Conservation (phyloP, 2,888 invertebrate genomes). For the Venusia cambrica region DNA sequence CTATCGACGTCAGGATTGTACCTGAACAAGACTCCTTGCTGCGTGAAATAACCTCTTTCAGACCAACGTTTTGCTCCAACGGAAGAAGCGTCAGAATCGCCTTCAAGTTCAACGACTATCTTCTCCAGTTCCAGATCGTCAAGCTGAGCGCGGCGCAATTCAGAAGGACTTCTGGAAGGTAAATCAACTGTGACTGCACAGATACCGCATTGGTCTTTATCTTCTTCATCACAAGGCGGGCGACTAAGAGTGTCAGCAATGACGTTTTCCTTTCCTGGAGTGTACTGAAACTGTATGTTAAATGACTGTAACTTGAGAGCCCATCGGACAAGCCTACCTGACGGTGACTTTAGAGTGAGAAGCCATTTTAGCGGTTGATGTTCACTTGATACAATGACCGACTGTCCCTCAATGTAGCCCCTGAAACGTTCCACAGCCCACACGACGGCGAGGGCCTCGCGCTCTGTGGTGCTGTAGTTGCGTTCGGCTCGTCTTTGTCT, state of each 20-base stretch:
- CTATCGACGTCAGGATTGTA: too few relatives aligned
- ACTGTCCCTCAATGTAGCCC: conserved; percentile 47
- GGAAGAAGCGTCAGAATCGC: too few relatives aligned
- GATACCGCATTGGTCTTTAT: too few relatives aligned
- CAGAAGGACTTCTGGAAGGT: too few relatives aligned
- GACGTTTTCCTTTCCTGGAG: conserved; percentile 42
- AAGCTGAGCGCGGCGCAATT: too few relatives aligned
- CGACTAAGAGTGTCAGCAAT: conserved; percentile 41
- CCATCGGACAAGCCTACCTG: conserved; percentile 58
- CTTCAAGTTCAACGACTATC: too few relatives aligned
- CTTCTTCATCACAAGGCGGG: conserved; percentile 10
- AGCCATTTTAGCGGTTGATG: conserved; percentile 63
- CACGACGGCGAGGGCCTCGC: conserved; percentile 41
- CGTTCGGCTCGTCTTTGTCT: conserved; percentile 37
- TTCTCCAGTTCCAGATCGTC: too few relatives aligned
- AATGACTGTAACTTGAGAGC: conserved; percentile 45
- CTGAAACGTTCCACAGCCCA: conserved; percentile 32
- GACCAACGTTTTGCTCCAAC: too few relatives aligned
- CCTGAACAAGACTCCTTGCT: too few relatives aligned
- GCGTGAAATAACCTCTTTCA: too few relatives aligned
- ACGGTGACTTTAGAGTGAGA: conserved; percentile 48
- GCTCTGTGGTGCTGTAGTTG: conserved; percentile 55
- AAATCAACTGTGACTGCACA: too few relatives aligned
- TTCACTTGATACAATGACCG: conserved; percentile 46
- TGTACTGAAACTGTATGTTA: conserved; percentile 43